Evolutionary conservation across 2,797 vertebrate genomes (phyloP).

Genomic region (Psittacula derbiana): DNA sequence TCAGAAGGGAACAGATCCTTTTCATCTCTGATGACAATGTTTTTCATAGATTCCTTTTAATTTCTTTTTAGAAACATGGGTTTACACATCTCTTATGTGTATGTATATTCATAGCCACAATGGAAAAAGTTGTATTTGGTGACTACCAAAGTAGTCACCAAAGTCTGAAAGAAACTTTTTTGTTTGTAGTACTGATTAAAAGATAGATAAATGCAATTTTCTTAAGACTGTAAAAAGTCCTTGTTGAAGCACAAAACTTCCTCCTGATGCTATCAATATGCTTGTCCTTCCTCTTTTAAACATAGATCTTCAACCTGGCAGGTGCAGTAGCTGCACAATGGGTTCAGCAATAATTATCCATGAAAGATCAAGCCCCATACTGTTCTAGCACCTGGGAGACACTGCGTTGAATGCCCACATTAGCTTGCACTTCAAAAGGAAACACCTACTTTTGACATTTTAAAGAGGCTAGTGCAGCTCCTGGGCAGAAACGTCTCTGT

Average conservation of each 20-base stretch:
- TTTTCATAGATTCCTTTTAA: background rate
- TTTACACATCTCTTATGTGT: background rate
- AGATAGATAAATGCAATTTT: background rate
- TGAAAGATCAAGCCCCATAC: slow-evolving; percentile 5
- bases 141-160: background rate
- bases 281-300: background rate
- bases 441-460: slow-evolving; percentile 50
- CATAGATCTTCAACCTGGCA: background rate
- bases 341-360: slow-evolving; percentile 45
- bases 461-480: background rate
- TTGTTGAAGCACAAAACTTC: background rate
- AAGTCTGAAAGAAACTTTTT: background rate
- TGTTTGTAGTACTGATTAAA: background rate
- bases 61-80: background rate
- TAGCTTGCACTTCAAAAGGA: slow-evolving; percentile 30
- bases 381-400: slow-evolving; percentile 41
- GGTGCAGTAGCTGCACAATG: background rate
- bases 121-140: background rate
- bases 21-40: background rate
- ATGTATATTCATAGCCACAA: background rate
- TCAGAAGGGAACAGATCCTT: background rate
- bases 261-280: background rate
- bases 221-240: background rate
- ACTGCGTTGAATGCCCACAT: slow-evolving; percentile 38
- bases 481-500: background rate